Percentiles rank a stretch among this genome's conserved stretches.
Conservation (phyloP, 2,797 vertebrate species). For the Vespertilio murinus region DNA sequence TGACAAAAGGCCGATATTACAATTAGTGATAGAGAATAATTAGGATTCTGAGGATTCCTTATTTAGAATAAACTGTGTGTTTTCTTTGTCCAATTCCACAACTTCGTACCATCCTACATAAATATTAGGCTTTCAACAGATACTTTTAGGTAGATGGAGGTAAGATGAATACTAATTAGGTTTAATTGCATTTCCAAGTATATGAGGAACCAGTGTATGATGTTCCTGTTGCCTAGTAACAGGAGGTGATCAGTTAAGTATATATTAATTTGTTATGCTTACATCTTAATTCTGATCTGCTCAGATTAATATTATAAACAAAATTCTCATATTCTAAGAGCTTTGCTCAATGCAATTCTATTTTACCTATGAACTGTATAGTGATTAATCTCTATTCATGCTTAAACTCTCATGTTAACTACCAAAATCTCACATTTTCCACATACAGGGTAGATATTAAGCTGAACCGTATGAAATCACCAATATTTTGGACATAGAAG, state of each 20-base stretch:
- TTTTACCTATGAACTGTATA: neutral
- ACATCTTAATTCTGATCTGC: neutral
- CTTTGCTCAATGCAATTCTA: neutral
- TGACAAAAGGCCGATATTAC: neutral
- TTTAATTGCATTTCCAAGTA: neutral
- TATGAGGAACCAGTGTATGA: neutral
- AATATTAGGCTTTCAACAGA: constrained; percentile 1
- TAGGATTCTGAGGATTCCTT: neutral
- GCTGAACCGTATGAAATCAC: neutral
- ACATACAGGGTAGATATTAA: neutral
- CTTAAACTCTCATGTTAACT: neutral
- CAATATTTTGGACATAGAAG: neutral
- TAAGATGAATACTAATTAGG: neutral
- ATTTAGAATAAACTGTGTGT: neutral
- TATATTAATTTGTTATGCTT: neutral
- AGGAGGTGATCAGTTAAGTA: neutral
- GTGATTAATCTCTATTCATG: neutral
- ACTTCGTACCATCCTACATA: neutral
- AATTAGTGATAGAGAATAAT: neutral
- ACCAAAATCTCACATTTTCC: neutral
- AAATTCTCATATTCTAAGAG: neutral
- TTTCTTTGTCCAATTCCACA: constrained; percentile 1
- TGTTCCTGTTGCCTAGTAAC: neutral
- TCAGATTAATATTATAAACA: neutral
- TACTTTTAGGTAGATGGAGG: neutral